Evolutionary conservation across 2,888 invertebrate species (phyloP), one percentile per base, ranked within the genome.

Genomic region (Doris montereyensis): DNA sequence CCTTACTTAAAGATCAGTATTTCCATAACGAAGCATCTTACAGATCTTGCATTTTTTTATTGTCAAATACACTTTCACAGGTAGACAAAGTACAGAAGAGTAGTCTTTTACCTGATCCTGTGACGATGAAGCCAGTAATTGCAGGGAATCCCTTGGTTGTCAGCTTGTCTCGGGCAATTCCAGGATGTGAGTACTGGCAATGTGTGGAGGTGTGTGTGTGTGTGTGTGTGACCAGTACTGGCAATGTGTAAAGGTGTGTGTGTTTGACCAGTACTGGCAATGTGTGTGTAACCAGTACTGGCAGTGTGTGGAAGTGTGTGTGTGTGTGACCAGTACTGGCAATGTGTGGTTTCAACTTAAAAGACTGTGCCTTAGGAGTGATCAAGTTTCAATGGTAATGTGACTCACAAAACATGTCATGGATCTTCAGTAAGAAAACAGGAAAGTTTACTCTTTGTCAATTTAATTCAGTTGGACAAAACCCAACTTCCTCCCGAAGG

Each of bases 21-120:
- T n/a, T n/a, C n/a, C n/a, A n/a, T n/a, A n/a, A n/a, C n/a, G n/a
- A n/a, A n/a, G n/a, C n/a, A n/a, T n/a, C n/a, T n/a, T n/a, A n/a
- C n/a, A n/a, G n/a, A n/a, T n/a, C n/a, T n/a, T n/a, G n/a, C n/a
- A n/a, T n/a, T n/a, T n/a, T n/a, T n/a, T n/a, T n/a, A n/a, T n/a
- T n/a, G 17, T 35, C 68, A 10, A 60, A 62, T 78, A 32, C 60
- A 24, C 57, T 72, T 77, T 82, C 81, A 41, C 80, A 87, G 86
- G 85, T 83, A 70, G 85, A 86, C 80, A 83, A 81, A 70, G 78
- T 84, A n/a, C 82, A 82, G 72, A 78, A 77, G 57, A 83, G 83
- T 30, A 86, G 88, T 73, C 83, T 89, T 26, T 72, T 88, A 34
- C 87, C 88, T 58, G 88, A 88, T 78, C 88, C 88, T 10, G 84